Evolutionary conservation across 2,888 invertebrate species (phyloP).

Genomic region (Cerastis leucographa): DNA sequence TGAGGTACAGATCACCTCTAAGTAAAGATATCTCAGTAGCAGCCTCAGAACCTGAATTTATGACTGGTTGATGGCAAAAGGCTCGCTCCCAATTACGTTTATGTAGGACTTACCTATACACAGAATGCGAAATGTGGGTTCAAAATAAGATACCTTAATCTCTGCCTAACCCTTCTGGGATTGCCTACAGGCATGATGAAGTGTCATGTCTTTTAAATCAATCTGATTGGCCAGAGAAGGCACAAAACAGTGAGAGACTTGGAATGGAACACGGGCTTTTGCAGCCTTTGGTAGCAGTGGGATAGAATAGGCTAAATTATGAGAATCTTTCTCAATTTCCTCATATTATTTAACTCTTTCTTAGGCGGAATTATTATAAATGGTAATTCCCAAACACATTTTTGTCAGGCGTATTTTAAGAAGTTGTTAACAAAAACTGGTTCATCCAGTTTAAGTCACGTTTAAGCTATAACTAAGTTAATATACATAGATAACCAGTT

Average conservation of each 20-base stretch:
- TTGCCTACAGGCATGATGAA: background rate
- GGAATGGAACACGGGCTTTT: too few species aligned
- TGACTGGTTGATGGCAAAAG: background rate
- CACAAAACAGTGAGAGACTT: too few species aligned
- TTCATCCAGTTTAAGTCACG: constrained; percentile 27
- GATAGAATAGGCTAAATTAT: too few species aligned
- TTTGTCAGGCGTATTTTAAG: background rate
- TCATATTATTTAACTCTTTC: background rate
- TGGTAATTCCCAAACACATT: constrained; percentile 24
- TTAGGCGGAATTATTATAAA: background rate
- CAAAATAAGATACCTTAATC: background rate
- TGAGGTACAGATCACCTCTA: too few species aligned
- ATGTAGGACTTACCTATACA: background rate
- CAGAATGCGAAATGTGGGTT: background rate
- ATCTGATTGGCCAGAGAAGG: too few species aligned
- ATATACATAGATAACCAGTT: background rate
- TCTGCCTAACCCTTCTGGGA: background rate
- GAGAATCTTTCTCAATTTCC: background rate
- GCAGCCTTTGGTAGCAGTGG: too few species aligned
- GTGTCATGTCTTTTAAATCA: background rate
- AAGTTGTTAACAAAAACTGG: constrained; percentile 25
- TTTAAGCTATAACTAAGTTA: constrained; percentile 12
- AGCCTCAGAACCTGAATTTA: background rate
- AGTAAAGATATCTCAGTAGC: background rate
- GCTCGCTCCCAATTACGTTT: background rate